Evolutionary conservation across 2,113 vertebrate species (phyloP), one percentile per base, ranked within the genome.

Genomic region (Epinephelus lanceolatus): DNA sequence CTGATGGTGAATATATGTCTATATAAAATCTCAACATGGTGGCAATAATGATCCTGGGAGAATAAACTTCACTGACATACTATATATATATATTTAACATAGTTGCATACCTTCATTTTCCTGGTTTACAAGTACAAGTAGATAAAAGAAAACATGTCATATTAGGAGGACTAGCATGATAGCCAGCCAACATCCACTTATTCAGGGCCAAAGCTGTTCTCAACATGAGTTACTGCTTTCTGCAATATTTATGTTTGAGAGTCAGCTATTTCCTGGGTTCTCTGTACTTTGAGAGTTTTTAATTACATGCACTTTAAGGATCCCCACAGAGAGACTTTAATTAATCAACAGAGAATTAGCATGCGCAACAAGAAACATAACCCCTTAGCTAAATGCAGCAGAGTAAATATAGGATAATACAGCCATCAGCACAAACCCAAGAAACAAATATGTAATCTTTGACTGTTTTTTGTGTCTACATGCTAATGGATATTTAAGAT

Each of bases 301-400:
- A 79, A 89, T 89, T 81, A 78, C 40, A 72, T 69, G 71, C 84
- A 85, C 63, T 85, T 83, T 83, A 79, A 89, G 56, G 21, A 21
- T 85, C 27, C 74, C 57, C 9, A 65, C 61, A 51, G 81, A 68
- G 62, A 81, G 11, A 70, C 51, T 80, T 87, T 81, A 81, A 88
- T 76, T 81, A 83, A 91, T 76, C 80, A 76, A 71, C 79, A 65
- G 65, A 76, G 33, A 81, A 84, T 85, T 72, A 87, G 78, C 37
- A 76, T 73, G 72, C 57, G 52, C 40, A 21, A 68, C n/a, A 72
- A 71, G 72, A 87, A 81, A 73, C 49, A 79, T 56, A 71, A 74
- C 15, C 59, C 80, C 47, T 68, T n/a, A 17, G 82, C 81, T 73
- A 80, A 89, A 74, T n/a, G 47, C 69, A 79, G 73, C 15, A 42